Percentiles rank a stretch among this genome's conserved stretches.
phyloP scores from a whole-genome alignment of 2,888 invertebrate genomes.

The Abscondita cerata region DNA sequence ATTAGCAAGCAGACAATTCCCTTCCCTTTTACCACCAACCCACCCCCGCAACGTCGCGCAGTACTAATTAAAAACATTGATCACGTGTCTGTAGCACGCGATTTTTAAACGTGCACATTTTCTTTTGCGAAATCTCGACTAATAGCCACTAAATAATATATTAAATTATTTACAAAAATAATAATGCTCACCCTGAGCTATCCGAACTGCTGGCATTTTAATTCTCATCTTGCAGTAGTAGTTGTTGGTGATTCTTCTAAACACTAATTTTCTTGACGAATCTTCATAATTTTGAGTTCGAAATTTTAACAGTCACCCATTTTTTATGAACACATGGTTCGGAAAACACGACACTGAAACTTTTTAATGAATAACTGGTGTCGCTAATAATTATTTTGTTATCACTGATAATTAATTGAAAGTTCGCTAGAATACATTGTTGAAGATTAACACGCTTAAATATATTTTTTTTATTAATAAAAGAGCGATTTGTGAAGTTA shows the following conservation, averaged over 20 bases:
- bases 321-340: conserved; percentile 22
- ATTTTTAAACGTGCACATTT: conserved; percentile 27
- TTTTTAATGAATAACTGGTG: conserved; percentile 1
- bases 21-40: conserved; percentile 45
- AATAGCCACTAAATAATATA: conserved; percentile 4
- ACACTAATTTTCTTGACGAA: conserved; percentile 17
- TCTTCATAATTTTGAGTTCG: conserved; percentile 23
- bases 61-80: conserved; percentile 52
- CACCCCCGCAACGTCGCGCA: conserved; percentile 42
- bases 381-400: conserved; percentile 1
- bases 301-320: conserved; percentile 11
- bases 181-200: conserved; percentile 91
- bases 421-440: conserved; percentile 10
- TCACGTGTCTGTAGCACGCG: conserved; percentile 47
- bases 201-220: conserved; percentile 96
- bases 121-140: conserved; percentile 5
- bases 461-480: conserved; percentile 8
- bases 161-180: conserved; percentile 13
- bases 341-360: conserved; percentile 20
- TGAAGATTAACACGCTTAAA: conserved; percentile 10
- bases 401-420: conserved; percentile 14
- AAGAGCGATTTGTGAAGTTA: conserved; percentile 10
- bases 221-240: conserved; percentile 84
- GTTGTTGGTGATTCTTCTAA: conserved; percentile 18
- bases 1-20: conserved; percentile 60